Conservation (phyloP, 2,797 vertebrate species). For the Cynodonichthys magdalenae region DNA sequence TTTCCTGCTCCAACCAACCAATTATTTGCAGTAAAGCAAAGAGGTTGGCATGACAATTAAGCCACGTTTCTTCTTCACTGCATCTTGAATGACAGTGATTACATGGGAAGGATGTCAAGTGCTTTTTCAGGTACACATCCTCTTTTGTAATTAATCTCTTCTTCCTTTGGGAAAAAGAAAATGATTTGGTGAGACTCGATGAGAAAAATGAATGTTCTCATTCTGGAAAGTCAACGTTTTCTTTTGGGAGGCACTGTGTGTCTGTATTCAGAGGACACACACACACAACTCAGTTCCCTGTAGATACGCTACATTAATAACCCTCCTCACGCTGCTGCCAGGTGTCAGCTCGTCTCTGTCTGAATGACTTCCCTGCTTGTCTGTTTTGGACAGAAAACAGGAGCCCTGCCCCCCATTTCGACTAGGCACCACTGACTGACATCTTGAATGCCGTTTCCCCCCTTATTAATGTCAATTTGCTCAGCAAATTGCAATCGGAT, state of each 20-base stretch:
- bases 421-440: conserved; percentile 79
- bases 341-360: conserved; percentile 81
- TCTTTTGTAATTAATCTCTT: conserved; percentile 60
- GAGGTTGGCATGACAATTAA: conserved; percentile 65
- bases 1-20: conserved; percentile 38
- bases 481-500: conserved; percentile 83
- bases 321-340: conserved; percentile 72
- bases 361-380: conserved; percentile 84
- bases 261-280: conserved; percentile 59
- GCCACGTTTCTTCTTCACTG: conserved; percentile 58
- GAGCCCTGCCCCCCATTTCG: conserved; percentile 67
- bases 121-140: conserved; percentile 61
- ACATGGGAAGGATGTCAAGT: conserved; percentile 60
- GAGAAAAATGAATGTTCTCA: conserved; percentile 78
- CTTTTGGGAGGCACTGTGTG: conserved; percentile 34
- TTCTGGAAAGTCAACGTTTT: conserved; percentile 73
- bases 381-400: conserved; percentile 74
- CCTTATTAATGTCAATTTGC: conserved; percentile 85
- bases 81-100: conserved; percentile 55
- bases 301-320: conserved; percentile 82
- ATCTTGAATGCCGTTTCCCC: conserved; percentile 77
- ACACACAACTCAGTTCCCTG: conserved; percentile 73
- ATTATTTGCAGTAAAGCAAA: conserved; percentile 61
- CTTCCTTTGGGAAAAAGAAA: conserved; percentile 65
- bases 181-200: conserved; percentile 59